Evolutionary conservation across 64 coral and sea anemone genomes (phyloP), one percentile per base, ranked within the genome.

Genomic region (Porites australiensis): DNA sequence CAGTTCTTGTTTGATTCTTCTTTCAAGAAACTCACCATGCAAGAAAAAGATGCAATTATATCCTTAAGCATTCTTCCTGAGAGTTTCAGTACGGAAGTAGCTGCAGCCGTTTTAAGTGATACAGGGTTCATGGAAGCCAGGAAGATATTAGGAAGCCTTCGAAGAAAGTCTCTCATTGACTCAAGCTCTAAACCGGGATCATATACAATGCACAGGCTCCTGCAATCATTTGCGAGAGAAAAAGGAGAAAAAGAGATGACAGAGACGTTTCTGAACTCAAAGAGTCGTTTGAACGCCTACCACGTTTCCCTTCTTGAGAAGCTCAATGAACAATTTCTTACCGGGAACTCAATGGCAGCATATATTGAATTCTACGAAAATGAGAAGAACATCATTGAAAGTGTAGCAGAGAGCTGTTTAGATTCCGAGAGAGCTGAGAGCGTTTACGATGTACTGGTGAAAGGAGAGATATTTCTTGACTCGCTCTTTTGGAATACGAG

Each of bases 401-500:
- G 70, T 16, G 13, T 79, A 37, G 43, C 2, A 23, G 77, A 79
- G 5, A 18, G 54, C 8, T 79, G n/a, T 37, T 58, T 8, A 22
- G 21, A 79, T 79, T 11, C 51, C 22, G 37, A 13, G 1, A 60
- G 20, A 60, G 50, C 77, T 19, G 52, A 77, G 0, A 62, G 13
- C 15, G 86, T 62, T 61, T 73, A 58, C 8, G 15, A 88, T 2
- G 72, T 88, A 16, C 77, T 77, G 22, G 57, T 79, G 19, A 58
- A 79, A 14, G 77, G 52, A 58, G 54, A 79, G 52, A n/a, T 79
- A n/a, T 59, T 79, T 59, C 77, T 79, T 3, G 77, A 79, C n/a
- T 57, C 77, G 1, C 52, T 79, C 3, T 79, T 79, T 79, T 79
- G 27, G 27, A 37, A 37, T 37, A 37, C 18, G 48, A 19, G n/a